Evolutionary conservation across 2,888 invertebrate genomes (phyloP).

Genomic region (Eupsilia transversa): DNA sequence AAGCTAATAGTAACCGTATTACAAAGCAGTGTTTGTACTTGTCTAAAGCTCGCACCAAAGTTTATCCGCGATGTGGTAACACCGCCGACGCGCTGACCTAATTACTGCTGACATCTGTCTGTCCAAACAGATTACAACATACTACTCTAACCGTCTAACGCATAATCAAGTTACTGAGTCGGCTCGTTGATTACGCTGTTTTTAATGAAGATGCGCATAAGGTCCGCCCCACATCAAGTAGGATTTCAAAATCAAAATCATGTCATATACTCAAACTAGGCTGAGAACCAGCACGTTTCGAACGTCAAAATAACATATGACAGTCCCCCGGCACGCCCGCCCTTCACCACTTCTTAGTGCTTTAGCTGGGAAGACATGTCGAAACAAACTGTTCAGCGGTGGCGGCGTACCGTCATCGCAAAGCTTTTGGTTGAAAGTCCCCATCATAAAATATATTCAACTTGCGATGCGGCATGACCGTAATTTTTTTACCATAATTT

Average conservation of each 20-base stretch:
- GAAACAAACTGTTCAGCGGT: background rate
- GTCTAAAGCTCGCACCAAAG: background rate
- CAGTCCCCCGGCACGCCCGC: background rate
- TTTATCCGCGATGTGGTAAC: constrained; percentile 5
- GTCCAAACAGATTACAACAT: constrained; percentile 47
- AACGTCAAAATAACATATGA: background rate
- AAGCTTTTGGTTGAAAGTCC: too few relatives aligned
- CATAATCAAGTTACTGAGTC: background rate
- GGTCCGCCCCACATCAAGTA: background rate
- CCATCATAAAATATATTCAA: too few relatives aligned
- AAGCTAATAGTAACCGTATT: too few relatives aligned
- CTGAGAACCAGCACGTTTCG: background rate
- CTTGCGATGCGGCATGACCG: too few relatives aligned
- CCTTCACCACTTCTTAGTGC: background rate
- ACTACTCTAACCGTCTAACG: constrained; percentile 13
- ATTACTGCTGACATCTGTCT: constrained; percentile 43
- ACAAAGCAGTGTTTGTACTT: too few relatives aligned
- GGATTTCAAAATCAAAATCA: background rate
- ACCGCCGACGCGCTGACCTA: constrained; percentile 9
- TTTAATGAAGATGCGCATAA: constrained; percentile 10
- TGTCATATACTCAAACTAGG: background rate
- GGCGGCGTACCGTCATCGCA: too few relatives aligned
- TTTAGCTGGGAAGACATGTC: background rate
- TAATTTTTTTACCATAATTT: background rate
- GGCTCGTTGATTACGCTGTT: background rate